Evolutionary conservation across 1,140 invertebrate species (phyloP).

Genomic region (Meloidogyne floridensis): DNA sequence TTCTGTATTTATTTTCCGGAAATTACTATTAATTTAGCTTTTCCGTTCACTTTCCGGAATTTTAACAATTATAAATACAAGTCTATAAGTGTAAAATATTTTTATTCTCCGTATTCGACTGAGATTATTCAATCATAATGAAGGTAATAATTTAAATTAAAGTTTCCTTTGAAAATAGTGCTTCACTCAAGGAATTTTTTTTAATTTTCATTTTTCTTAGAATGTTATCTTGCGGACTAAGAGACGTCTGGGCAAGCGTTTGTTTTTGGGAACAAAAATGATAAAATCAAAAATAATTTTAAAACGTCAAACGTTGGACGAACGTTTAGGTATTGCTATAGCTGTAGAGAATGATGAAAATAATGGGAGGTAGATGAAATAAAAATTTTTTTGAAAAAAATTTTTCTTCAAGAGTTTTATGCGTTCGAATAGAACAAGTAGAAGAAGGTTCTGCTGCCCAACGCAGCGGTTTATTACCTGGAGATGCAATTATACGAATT

Average conservation of each 20-base stretch:
- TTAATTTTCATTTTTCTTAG: slow-evolving; percentile 16
- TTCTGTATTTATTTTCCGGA: no score
- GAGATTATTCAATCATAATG: background rate
- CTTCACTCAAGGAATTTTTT: background rate
- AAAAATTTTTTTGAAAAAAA: slow-evolving; percentile 18
- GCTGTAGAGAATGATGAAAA: slow-evolving; percentile 41
- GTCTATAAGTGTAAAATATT: no score
- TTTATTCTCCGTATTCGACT: no score
- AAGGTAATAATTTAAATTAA: slow-evolving; percentile 7
- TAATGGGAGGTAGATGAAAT: slow-evolving; percentile 18
- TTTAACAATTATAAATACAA: no score
- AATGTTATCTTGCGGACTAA: slow-evolving; percentile 40
- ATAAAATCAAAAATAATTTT: slow-evolving; percentile 36
- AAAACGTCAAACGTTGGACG: slow-evolving; percentile 35
- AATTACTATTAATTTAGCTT: no score
- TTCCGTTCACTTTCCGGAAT: no score
- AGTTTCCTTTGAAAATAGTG: background rate
- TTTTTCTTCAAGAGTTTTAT: slow-evolving; percentile 40
- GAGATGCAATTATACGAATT: slow-evolving; percentile 43
- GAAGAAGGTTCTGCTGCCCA: slow-evolving; percentile 40
- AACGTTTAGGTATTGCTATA: slow-evolving; percentile 43
- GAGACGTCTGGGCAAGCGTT: slow-evolving; percentile 29
- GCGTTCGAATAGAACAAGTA: slow-evolving; percentile 48
- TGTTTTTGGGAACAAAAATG: slow-evolving; percentile 39
- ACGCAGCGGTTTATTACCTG: slow-evolving; percentile 34